Conservation (phyloP, 2,113 vertebrate genomes). For the Dipodomys spectabilis region DNA sequence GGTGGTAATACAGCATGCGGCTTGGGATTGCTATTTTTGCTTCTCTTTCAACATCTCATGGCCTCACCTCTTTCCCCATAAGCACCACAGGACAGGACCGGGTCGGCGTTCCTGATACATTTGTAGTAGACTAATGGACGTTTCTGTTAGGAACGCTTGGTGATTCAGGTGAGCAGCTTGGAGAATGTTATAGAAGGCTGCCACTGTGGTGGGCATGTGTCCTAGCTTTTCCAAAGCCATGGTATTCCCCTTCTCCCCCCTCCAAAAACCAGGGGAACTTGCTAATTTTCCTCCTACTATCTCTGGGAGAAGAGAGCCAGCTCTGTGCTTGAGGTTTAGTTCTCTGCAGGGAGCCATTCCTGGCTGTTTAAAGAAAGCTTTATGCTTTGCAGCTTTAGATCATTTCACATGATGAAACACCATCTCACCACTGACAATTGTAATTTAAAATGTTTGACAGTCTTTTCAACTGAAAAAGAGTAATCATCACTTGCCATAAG, state of each 20-base stretch:
- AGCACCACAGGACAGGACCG: not conserved
- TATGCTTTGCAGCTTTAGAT: constrained; percentile 84
- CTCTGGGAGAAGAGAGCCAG: constrained; percentile 53
- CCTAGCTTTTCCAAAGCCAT: not conserved
- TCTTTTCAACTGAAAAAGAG: constrained; percentile 80
- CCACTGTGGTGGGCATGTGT: not conserved
- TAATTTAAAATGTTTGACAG: constrained; percentile 82
- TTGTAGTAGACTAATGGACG: not conserved
- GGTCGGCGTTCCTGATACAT: not conserved
- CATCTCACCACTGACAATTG: constrained; percentile 81
- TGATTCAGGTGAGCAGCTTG: not conserved
- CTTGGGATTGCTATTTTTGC: not conserved
- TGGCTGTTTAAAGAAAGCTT: constrained; percentile 84
- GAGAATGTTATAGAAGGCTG: not conserved
- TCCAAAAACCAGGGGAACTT: constrained; percentile 50
- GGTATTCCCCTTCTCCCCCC: constrained; percentile 42
- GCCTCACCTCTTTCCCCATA: not conserved
- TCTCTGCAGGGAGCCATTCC: constrained; percentile 80
- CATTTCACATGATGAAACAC: constrained; percentile 83
- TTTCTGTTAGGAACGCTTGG: accelerated
- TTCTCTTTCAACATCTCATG: not conserved
- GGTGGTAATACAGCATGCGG: accelerated
- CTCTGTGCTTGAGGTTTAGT: constrained; percentile 64
- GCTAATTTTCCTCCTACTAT: constrained; percentile 68
- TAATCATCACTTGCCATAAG: constrained; percentile 62